These are phyloP conservation scores for Cerastoderma edule DNA, from an alignment of 2,888 invertebrate species.

Conservation along the genomic window DNA sequence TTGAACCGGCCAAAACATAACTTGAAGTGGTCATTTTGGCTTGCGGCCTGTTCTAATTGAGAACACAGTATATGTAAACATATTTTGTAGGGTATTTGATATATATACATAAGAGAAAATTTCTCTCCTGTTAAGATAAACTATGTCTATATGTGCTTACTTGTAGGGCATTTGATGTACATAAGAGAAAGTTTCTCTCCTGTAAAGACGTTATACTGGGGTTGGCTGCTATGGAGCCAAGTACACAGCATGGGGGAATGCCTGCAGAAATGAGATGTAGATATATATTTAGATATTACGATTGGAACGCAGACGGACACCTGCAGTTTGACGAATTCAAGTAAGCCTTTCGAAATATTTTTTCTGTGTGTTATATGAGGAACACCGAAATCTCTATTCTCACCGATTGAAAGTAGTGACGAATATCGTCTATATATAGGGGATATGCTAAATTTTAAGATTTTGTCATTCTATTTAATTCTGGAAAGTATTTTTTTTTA, in stretches of 20 bases:
- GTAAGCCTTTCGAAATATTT: conserved; percentile 67
- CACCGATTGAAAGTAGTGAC: neutral
- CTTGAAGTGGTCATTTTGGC: too few relatives aligned
- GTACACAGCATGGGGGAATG: conserved; percentile 87
- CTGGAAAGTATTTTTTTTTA: too few relatives aligned
- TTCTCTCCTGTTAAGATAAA: too few relatives aligned
- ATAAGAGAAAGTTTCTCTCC: conserved; percentile 74
- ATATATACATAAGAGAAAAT: too few relatives aligned
- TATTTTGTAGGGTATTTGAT: too few relatives aligned
- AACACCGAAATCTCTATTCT: too few relatives aligned
- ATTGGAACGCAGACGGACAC: conserved; percentile 78
- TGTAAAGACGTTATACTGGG: conserved; percentile 85
- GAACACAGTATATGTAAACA: too few relatives aligned
- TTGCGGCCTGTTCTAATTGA: too few relatives aligned
- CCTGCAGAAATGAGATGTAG: conserved; percentile 89
- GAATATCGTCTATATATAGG: neutral
- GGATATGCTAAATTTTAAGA: too few relatives aligned
- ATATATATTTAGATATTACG: conserved; percentile 88
- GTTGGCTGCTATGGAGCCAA: conserved; percentile 88
- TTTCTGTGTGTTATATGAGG: too few relatives aligned
- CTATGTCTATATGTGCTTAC: too few relatives aligned
- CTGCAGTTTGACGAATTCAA: conserved; percentile 87
- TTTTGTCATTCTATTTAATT: neutral
- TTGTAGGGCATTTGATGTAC: conserved; percentile 82
- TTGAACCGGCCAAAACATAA: too few relatives aligned